Conservation (phyloP, 2,113 vertebrate species). For the Pluvialis apricaria region DNA sequence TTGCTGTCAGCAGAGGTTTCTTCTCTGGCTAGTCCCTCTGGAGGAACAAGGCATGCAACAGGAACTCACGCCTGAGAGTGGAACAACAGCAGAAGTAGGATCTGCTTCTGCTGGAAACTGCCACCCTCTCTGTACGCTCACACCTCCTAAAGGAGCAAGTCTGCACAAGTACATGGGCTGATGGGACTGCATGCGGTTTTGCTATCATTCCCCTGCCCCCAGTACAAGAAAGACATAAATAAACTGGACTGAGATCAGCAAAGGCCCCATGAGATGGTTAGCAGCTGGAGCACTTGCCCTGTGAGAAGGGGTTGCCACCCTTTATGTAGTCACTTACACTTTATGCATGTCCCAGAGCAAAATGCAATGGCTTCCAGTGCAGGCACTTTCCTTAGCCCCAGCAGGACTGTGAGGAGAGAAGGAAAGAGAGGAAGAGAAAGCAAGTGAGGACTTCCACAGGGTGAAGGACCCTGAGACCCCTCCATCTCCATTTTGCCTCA, state of each 20-base stretch:
- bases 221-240: neutral
- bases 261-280: accelerated
- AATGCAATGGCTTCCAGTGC: neutral
- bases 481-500: neutral
- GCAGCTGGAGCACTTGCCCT: neutral
- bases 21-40: neutral
- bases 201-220: neutral
- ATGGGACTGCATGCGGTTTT: neutral
- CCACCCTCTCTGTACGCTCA: neutral
- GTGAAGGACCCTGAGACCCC: neutral
- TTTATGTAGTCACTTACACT: neutral
- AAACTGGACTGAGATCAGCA: neutral
- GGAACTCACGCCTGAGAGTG: neutral
- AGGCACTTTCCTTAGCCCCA: neutral
- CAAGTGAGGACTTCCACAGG: neutral
- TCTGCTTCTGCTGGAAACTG: neutral
- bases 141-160: neutral
- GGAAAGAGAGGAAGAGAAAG: neutral
- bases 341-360: neutral
- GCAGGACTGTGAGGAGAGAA: neutral
- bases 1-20: neutral
- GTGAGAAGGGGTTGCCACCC: accelerated
- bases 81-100: neutral
- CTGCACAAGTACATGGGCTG: too few species aligned
- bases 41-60: neutral